Base-by-base conservation (phyloP, 1,140 invertebrate species). In the Bombus ignitus region DNA sequence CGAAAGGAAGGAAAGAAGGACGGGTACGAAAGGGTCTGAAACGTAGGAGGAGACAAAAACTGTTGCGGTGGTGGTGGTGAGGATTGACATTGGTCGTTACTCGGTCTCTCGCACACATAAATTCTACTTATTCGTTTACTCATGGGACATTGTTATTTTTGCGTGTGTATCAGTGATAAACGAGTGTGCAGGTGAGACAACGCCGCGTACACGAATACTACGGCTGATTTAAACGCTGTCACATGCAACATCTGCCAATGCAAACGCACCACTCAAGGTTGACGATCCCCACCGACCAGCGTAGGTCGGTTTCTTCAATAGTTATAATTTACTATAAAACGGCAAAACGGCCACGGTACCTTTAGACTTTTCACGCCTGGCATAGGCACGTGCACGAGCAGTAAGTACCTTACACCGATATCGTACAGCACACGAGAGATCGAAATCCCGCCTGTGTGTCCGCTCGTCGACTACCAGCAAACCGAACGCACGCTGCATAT, bases 291-390 rank as follows among this genome's bases (percentile, higher is more conserved):
- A 91, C 93, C 90, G 86, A 65, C 93, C 32, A 35, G 88, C 65
- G 92, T 72, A 75, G 78, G 44, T 44, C 77, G 83, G 74, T 53
- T 82, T 28, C 87, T 91, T 92, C 94, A 94, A 94, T 95, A 95
- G 94, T 95, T 95, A 95, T 95, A 95, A 94, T 95, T 95, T 94
- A 94, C 94, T 95, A 95, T 95, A 95, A 95, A 95, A 95, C 94
- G 94, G 94, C 93, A 94, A 95, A 94, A 94, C 92, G 85, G 77
- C 87, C 88, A 86, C 87, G 87, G 91, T 91, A 91, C 90, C 82
- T 89, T 92, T 93, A 93, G 82, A 89, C 90, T 92, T 94, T 92
- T 92, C 92, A 92, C 91, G 90, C 89, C 89, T 85, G 83, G 84
- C 89, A 72, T 71, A 83, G 66, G 83, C 68, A 84, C 87, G 77